Evolutionary conservation across 2,797 vertebrate species (phyloP).

Genomic region (Morelia viridis): DNA sequence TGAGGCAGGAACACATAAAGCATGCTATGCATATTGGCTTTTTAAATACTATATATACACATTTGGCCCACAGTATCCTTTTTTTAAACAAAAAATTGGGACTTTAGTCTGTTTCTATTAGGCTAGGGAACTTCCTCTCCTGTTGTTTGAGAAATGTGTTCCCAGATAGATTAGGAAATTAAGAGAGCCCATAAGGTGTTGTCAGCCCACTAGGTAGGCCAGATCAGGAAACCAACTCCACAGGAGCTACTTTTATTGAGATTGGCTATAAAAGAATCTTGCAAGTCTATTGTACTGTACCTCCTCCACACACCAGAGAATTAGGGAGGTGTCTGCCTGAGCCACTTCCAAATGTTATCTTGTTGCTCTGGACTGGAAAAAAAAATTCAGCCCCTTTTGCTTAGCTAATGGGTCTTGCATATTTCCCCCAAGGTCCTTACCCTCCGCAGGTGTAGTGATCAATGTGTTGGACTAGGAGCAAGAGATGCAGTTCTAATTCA

Average conservation of each 20-base stretch:
- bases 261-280: not conserved
- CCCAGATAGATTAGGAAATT: too few relatives aligned
- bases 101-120: too few relatives aligned
- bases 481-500: not conserved
- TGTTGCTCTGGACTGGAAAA: not conserved
- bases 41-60: too few relatives aligned
- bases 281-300: not conserved
- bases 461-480: not conserved
- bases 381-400: not conserved
- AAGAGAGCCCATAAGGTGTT: too few relatives aligned
- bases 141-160: too few relatives aligned
- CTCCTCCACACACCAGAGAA: not conserved
- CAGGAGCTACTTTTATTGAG: not conserved
- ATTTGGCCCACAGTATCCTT: too few relatives aligned
- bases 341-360: not conserved
- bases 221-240: too few relatives aligned
- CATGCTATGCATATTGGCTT: too few relatives aligned
- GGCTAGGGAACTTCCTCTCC: too few relatives aligned
- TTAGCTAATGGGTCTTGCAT: not conserved
- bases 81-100: too few relatives aligned
- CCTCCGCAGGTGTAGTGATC: not conserved
- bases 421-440: not conserved
- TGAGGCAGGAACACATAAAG: too few relatives aligned
- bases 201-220: too few relatives aligned
- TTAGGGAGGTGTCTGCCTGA: not conserved